Percentiles rank a stretch among this genome's conserved stretches.
Evolutionary conservation across 2,888 invertebrate species (phyloP).

Genomic region (Drosophila borealis): DNA sequence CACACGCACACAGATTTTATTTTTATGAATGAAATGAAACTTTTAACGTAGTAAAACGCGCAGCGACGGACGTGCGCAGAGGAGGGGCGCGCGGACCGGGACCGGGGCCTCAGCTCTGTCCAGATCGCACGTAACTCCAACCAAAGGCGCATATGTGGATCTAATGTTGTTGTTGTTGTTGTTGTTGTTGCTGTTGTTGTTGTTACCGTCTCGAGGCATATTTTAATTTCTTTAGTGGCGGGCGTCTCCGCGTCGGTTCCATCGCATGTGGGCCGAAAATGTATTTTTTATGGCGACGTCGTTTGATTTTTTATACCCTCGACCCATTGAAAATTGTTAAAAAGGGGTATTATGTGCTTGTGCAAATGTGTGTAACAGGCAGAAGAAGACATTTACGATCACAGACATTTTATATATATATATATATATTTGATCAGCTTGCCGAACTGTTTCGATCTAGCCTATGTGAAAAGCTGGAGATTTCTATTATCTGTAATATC

Average conservation of each 20-base stretch:
- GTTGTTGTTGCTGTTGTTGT: conserved; percentile 7
- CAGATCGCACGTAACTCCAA: conserved; percentile 64
- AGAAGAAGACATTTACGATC: no score
- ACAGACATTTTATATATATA: conserved; percentile 9
- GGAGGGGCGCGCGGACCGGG: background rate
- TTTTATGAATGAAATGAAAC: conserved; percentile 82
- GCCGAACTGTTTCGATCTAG: no score
- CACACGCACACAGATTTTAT: conserved; percentile 39
- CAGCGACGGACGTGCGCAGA: conserved; percentile 22
- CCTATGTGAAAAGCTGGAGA: no score
- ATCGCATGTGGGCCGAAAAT: conserved; percentile 77
- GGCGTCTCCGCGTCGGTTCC: conserved; percentile 60
- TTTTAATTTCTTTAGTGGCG: conserved; percentile 76
- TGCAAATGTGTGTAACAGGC: no score
- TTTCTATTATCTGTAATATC: no score
- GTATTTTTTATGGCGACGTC: conserved; percentile 78
- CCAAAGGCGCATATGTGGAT: conserved; percentile 26
- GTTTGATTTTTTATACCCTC: conserved; percentile 50
- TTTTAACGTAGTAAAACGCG: conserved; percentile 74
- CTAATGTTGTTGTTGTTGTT: conserved; percentile 18
- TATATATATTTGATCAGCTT: background rate
- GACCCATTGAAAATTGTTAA: no score
- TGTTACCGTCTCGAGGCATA: conserved; percentile 69
- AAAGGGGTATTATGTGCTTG: no score
- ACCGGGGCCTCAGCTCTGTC: conserved; percentile 29